Evolutionary conservation across 2,797 vertebrate genomes (phyloP), one percentile per base, ranked within the genome.

Genomic region (Enteromius treurensis): DNA sequence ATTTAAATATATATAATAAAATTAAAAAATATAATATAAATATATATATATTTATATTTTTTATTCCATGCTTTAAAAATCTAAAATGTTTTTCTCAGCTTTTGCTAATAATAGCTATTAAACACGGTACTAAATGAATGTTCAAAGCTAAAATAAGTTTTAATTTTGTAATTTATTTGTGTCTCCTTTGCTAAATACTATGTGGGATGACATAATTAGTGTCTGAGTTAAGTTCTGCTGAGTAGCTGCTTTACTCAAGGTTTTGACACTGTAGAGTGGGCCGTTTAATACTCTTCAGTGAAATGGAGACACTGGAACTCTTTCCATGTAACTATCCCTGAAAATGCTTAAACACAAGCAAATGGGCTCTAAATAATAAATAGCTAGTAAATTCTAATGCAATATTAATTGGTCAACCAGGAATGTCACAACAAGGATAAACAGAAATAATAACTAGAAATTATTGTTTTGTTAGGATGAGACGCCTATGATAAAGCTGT

Each of bases 91-190:
- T 21, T 32, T 32, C n/a, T 76, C 32, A 23, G 47, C 34, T 42
- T 42, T 75, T 13, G 15, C n/a, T 11, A 67, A 13, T 26, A 42
- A 67, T 42, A 17, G 17, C 29, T 49, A 40, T 67, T 13, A 34
- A 53, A 23, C 23, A 76, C 42, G 23, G 17, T 53, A 40, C 67
- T 51, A 9, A 73, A 62, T 69, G 3, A 32, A 40, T 29, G 34
- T 67, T 76, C 17, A 67, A 82, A 76, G 21, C 45, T 65, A 53
- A 60, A 49, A 45, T n/a, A 60, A 13, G 21, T 67, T n/a, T 21
- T 55, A 1, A 45, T 21, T 42, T 80, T 58, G n/a, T 69, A 42
- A 55, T 49, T 37, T 19, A n/a, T 70, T 29, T 58, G 49, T 65
- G 34, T n/a, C 34, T 69, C 29, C 19, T 32, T 80, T 65, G 19